Conservation (phyloP, 2,113 vertebrate species). For the Cephalopholis sonnerati region DNA sequence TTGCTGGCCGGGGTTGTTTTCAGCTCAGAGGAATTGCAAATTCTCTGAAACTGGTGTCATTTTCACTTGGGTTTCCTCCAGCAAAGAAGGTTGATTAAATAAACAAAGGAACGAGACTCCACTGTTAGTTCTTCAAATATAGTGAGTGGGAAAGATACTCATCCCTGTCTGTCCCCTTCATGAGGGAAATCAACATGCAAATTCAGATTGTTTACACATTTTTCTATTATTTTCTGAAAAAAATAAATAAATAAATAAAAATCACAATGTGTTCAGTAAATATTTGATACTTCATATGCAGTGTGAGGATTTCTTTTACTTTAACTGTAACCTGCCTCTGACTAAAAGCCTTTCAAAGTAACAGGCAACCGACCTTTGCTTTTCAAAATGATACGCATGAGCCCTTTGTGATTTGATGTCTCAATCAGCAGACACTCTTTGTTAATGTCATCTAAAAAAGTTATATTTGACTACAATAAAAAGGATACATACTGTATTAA, state of each 20-base stretch:
- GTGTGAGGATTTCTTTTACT: not conserved
- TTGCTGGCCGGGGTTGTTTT: slow-evolving; percentile 52
- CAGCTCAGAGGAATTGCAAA: slow-evolving; percentile 61
- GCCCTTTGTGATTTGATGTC: not conserved
- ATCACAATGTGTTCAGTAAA: not conserved
- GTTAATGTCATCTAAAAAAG: not conserved
- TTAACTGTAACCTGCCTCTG: not conserved
- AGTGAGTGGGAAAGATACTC: slow-evolving; percentile 3
- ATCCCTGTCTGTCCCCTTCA: slow-evolving; percentile 36
- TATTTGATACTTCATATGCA: not conserved
- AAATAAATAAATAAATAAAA: not conserved
- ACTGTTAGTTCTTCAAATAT: slow-evolving; percentile 36
- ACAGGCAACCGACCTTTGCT: not conserved
- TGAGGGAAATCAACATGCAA: slow-evolving; percentile 47
- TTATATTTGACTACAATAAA: not conserved
- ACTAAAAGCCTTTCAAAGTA: not conserved
- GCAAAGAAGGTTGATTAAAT: slow-evolving; percentile 50
- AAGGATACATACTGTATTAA: not conserved
- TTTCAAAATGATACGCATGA: not conserved
- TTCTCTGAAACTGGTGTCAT: slow-evolving; percentile 56
- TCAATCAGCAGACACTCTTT: too few species aligned
- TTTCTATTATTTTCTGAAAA: not conserved
- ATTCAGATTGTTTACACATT: slow-evolving; percentile 5
- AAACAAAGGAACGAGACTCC: slow-evolving; percentile 37
- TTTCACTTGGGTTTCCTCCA: slow-evolving; percentile 61